phyloP scores from a whole-genome alignment of 2,113 vertebrate species.

The Egretta garzetta region DNA sequence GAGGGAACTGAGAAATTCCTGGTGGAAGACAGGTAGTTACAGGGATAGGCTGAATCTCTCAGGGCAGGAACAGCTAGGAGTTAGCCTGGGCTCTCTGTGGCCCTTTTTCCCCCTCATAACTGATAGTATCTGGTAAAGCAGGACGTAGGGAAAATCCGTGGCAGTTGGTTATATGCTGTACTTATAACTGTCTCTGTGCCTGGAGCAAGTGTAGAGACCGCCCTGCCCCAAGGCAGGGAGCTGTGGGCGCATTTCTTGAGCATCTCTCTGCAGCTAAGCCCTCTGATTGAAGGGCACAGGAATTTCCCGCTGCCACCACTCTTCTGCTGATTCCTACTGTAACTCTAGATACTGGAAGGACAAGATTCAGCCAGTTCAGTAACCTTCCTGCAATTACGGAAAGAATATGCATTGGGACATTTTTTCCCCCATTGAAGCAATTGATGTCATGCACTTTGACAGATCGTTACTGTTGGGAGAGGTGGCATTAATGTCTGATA shows the following conservation, averaged over 20 bases:
- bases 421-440: background rate
- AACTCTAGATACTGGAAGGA: background rate
- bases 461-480: background rate
- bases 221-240: background rate
- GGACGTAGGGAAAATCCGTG: slow-evolving; percentile 84
- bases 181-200: slow-evolving; percentile 79
- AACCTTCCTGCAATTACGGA: background rate
- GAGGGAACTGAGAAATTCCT: slow-evolving; percentile 83
- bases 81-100: slow-evolving; percentile 85
- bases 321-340: background rate
- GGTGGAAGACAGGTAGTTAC: slow-evolving; percentile 79
- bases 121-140: slow-evolving; percentile 82
- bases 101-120: slow-evolving; percentile 82
- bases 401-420: background rate
- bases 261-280: slow-evolving; percentile 78
- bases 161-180: slow-evolving; percentile 83
- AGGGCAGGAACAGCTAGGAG: slow-evolving; percentile 82
- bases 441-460: background rate
- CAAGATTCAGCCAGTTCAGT: background rate
- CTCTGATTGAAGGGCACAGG: slow-evolving; percentile 76
- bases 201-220: slow-evolving; percentile 6
- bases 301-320: slow-evolving; percentile 75
- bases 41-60: slow-evolving; percentile 79
- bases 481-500: background rate
- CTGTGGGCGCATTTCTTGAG: slow-evolving; percentile 72